Percentiles rank a stretch among this genome's conserved stretches.
phyloP scores from a whole-genome alignment of 1,140 invertebrate species.

The Neodiprion pinetum region DNA sequence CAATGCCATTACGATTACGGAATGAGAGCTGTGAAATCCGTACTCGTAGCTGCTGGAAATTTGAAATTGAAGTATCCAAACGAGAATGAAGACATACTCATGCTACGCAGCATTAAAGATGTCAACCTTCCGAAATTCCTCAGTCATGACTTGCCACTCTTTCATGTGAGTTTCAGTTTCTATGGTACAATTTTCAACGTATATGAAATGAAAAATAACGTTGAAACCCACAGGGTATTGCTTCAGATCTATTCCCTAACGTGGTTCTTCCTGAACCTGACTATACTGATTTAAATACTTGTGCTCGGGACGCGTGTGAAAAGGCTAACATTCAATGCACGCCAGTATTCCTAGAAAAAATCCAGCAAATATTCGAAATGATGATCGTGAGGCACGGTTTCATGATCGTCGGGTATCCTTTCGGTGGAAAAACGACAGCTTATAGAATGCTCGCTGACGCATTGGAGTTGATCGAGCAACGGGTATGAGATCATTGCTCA shows the following conservation, averaged over 20 bases:
- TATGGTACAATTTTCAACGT: neutral
- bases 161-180: conserved; percentile 63
- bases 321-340: conserved; percentile 84
- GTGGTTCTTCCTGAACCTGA: conserved; percentile 78
- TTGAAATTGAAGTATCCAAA: conserved; percentile 90
- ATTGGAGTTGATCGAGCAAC: conserved; percentile 80
- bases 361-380: conserved; percentile 95
- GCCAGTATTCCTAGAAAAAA: conserved; percentile 86
- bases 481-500: conserved; percentile 59
- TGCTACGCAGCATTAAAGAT: conserved; percentile 89
- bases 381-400: conserved; percentile 90
- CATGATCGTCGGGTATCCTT: conserved; percentile 92
- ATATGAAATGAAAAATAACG: conserved; percentile 75
- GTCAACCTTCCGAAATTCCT: conserved; percentile 95
- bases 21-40: conserved; percentile 89
- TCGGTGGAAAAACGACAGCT: conserved; percentile 84
- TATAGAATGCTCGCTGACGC: conserved; percentile 82
- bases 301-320: conserved; percentile 70
- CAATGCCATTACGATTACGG: conserved; percentile 97
- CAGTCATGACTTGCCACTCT: conserved; percentile 85
- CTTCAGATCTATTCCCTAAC: conserved; percentile 90
- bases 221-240: conserved; percentile 82
- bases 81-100: conserved; percentile 81
- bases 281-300: conserved; percentile 65
- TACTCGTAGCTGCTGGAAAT: conserved; percentile 87